Percentiles rank a stretch among this genome's conserved stretches.
These are phyloP conservation scores for Actias luna DNA, from an alignment of 2,888 invertebrate genomes.

Conservation along the genomic window DNA sequence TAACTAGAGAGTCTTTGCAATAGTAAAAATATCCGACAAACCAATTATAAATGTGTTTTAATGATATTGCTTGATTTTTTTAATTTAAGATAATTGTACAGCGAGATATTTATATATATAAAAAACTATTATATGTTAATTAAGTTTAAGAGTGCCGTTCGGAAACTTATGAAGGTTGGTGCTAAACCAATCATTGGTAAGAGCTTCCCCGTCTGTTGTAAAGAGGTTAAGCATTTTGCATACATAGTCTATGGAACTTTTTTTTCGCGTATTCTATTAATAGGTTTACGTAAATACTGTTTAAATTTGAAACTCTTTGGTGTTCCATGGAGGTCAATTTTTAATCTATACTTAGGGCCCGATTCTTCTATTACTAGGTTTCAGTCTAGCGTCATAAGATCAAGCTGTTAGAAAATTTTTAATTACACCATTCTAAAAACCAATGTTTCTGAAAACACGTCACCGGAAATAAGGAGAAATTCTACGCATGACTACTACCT, in stretches of 20 bases:
- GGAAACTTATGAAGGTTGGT: conserved; percentile 60
- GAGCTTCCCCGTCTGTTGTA: conserved; percentile 38
- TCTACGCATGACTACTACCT: no score
- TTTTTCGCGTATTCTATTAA: background rate
- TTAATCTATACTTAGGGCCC: no score
- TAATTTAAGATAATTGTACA: conserved; percentile 32
- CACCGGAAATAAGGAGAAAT: no score
- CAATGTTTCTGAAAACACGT: no score
- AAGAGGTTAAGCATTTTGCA: conserved; percentile 16
- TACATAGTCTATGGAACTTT: background rate
- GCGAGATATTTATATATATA: conserved; percentile 45
- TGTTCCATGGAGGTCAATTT: background rate
- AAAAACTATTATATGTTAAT: conserved; percentile 38
- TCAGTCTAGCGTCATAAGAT: no score
- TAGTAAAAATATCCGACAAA: background rate
- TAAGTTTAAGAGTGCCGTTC: conserved; percentile 45
- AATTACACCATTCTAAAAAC: no score
- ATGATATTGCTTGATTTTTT: conserved; percentile 12
- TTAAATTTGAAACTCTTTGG: background rate
- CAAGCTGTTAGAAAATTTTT: no score
- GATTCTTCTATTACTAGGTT: no score
- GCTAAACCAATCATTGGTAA: conserved; percentile 50
- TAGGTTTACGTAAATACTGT: background rate
- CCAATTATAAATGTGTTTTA: background rate
- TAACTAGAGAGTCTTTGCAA: background rate